phyloP scores from a whole-genome alignment of 2,888 invertebrate genomes.

The Toxonevra muliebris region DNA sequence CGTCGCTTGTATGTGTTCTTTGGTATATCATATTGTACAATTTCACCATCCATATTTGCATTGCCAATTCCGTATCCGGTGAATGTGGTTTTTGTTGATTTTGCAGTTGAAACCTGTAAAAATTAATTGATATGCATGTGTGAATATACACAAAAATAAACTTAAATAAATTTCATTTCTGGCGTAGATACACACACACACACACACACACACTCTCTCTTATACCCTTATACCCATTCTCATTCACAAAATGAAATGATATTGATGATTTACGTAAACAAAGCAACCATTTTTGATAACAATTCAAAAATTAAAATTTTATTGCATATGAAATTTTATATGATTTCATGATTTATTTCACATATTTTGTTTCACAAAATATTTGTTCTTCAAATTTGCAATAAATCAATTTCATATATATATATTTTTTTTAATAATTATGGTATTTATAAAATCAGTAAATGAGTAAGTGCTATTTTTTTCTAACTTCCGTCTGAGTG shows the following conservation, averaged over 20 bases:
- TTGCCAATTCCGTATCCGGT: slow-evolving; percentile 44
- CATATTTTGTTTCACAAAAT: too few species aligned
- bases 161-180: not conserved
- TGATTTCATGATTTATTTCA: too few species aligned
- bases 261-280: not conserved
- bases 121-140: slow-evolving; percentile 7
- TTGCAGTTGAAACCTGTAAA: slow-evolving; percentile 51
- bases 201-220: not conserved
- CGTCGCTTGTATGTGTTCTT: slow-evolving; percentile 56
- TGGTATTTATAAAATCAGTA: too few species aligned
- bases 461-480: too few species aligned
- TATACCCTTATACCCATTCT: slow-evolving; percentile 5
- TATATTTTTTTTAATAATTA: too few species aligned
- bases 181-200: not conserved
- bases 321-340: too few species aligned
- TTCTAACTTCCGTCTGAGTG: too few species aligned
- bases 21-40: slow-evolving; percentile 60
- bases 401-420: too few species aligned
- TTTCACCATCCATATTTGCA: slow-evolving; percentile 47
- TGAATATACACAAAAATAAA: slow-evolving; percentile 7
- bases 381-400: too few species aligned
- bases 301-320: too few species aligned
- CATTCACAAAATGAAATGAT: not conserved
- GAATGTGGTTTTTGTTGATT: slow-evolving; percentile 45
- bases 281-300: too few species aligned